Conservation (phyloP, 1,140 invertebrate genomes). For the Lasioglossum albipes region DNA sequence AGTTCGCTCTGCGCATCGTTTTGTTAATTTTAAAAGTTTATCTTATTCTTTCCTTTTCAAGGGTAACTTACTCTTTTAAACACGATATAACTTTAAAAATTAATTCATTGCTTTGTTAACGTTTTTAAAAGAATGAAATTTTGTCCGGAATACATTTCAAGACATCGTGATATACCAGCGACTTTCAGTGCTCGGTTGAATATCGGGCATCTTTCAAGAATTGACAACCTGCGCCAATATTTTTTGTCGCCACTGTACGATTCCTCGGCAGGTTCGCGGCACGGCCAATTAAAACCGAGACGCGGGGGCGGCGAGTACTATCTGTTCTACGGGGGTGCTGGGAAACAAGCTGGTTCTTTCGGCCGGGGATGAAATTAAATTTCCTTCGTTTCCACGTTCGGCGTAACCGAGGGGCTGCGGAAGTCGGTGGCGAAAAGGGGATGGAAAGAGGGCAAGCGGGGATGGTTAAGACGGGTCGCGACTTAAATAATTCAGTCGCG, state of each 20-base stretch:
- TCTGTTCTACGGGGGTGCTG: constrained; percentile 20
- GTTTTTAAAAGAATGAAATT: too few relatives aligned
- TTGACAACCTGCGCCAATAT: too few relatives aligned
- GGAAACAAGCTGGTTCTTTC: constrained; percentile 40
- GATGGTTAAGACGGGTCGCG: constrained; percentile 40
- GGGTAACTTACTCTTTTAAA: too few relatives aligned
- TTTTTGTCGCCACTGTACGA: neutral
- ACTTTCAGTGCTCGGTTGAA: too few relatives aligned
- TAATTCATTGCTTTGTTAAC: too few relatives aligned
- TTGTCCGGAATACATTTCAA: too few relatives aligned
- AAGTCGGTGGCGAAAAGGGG: constrained; percentile 27
- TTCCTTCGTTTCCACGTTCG: constrained; percentile 55
- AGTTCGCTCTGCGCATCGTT: too few relatives aligned
- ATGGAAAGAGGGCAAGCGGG: constrained; percentile 8
- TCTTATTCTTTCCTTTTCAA: too few relatives aligned
- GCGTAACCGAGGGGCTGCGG: neutral
- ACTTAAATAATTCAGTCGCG: constrained; percentile 71
- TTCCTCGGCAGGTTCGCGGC: neutral
- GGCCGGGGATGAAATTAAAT: constrained; percentile 68
- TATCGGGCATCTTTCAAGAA: too few relatives aligned
- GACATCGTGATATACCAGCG: too few relatives aligned
- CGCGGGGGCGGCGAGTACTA: neutral
- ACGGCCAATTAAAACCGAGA: constrained; percentile 24
- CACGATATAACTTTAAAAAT: too few relatives aligned
- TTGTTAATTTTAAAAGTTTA: too few relatives aligned